A percentile compares a stretch with the other conserved stretches of the same genome.
These are phyloP conservation scores for Drosophila gunungcola DNA, from an alignment of 1,140 invertebrate species.

Conservation along the genomic window DNA sequence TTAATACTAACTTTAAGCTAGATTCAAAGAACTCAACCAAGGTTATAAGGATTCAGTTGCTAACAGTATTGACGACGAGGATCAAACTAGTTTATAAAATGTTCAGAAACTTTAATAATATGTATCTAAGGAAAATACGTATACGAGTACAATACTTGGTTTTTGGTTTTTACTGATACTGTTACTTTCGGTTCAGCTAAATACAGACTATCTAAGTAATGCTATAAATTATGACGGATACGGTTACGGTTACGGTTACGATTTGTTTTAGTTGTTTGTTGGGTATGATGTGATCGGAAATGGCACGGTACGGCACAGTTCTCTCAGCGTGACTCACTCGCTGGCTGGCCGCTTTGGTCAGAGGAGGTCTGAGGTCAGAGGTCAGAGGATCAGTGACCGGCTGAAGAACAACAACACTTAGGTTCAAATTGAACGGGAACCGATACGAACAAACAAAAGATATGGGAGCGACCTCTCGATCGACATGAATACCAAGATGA, in stretches of 20 bases:
- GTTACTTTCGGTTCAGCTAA: constrained; percentile 42
- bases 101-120: constrained; percentile 47
- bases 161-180: constrained; percentile 10
- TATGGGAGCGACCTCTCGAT: constrained; percentile 31
- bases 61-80: constrained; percentile 49
- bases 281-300: constrained; percentile 49
- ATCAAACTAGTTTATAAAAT: constrained; percentile 48
- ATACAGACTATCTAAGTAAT: constrained; percentile 58
- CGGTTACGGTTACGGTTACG: constrained; percentile 35
- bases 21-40: constrained; percentile 42
- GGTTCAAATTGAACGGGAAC: constrained; percentile 77
- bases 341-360: constrained; percentile 13
- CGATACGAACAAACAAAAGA: constrained; percentile 56
- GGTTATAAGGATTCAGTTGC: constrained; percentile 36
- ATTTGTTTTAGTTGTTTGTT: constrained; percentile 43
- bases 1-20: constrained; percentile 42
- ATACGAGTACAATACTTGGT: constrained; percentile 34
- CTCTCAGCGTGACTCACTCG: constrained; percentile 16
- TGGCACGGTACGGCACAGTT: constrained; percentile 33
- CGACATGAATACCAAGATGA: constrained; percentile 42
- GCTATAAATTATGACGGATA: constrained; percentile 46
- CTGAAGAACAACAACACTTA: constrained; percentile 74
- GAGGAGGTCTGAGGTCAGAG: constrained; percentile 20
- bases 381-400: constrained; percentile 30
- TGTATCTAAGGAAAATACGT: constrained; percentile 42